These are phyloP conservation scores for Hestina assimilis DNA, from an alignment of 1,140 invertebrate genomes.

Conservation along the genomic window DNA sequence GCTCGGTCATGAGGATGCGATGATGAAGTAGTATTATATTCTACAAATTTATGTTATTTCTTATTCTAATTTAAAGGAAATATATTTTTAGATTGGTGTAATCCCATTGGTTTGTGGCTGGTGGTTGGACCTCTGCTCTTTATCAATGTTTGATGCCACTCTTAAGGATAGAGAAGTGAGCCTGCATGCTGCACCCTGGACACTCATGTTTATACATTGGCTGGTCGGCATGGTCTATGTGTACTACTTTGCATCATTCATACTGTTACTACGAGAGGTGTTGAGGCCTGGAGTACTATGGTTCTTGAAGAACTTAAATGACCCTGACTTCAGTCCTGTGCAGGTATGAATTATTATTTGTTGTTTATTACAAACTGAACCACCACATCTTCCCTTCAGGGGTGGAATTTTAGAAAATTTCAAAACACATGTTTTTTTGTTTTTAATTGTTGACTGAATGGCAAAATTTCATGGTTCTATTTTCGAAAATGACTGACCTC, in stretches of 20 bases:
- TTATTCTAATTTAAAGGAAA: background rate
- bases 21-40: no score
- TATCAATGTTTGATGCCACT: slow-evolving; percentile 96
- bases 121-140: slow-evolving; percentile 99
- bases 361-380: background rate
- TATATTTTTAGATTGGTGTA: slow-evolving; percentile 94
- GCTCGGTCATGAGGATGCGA: no score
- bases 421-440: no score
- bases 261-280: slow-evolving; percentile 95
- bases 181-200: slow-evolving; percentile 93
- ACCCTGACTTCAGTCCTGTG: slow-evolving; percentile 99
- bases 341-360: slow-evolving; percentile 81
- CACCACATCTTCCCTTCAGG: no score
- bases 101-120: slow-evolving; percentile 98
- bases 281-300: slow-evolving; percentile 96
- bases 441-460: no score
- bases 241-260: slow-evolving; percentile 99
- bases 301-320: slow-evolving; percentile 98
- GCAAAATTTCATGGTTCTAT: no score
- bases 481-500: no score
- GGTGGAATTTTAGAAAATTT: no score
- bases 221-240: slow-evolving; percentile 99
- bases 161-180: slow-evolving; percentile 92
- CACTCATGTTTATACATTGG: slow-evolving; percentile 99
- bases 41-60: no score